These are phyloP conservation scores for Liolophura sinensis DNA, from an alignment of 1,140 invertebrate genomes.

Conservation along the genomic window DNA sequence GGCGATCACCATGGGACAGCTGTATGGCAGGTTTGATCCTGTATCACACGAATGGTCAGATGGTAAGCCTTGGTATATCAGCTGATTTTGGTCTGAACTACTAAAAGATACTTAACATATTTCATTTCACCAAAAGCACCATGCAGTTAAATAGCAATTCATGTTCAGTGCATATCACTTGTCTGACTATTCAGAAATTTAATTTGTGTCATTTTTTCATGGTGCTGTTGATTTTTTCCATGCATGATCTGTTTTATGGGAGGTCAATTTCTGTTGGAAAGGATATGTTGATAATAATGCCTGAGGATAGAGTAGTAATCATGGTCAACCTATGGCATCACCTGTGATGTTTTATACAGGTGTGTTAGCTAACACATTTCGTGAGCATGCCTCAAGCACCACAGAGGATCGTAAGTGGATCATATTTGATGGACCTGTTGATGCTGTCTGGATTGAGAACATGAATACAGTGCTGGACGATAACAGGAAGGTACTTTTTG, in stretches of 20 bases:
- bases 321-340: too few species aligned
- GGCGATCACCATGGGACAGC: slow-evolving; percentile 59
- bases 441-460: slow-evolving; percentile 61
- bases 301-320: too few species aligned
- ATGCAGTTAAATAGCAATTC: too few species aligned
- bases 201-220: too few species aligned
- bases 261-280: too few species aligned
- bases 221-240: too few species aligned
- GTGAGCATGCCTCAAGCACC: slow-evolving; percentile 54
- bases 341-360: slow-evolving; percentile 47
- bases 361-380: slow-evolving; percentile 63
- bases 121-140: too few species aligned
- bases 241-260: too few species aligned
- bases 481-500: slow-evolving; percentile 53
- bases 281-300: too few species aligned
- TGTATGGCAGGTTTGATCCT: slow-evolving; percentile 59
- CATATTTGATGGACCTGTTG: slow-evolving; percentile 59
- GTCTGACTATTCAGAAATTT: too few species aligned
- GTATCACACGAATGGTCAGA: slow-evolving; percentile 60
- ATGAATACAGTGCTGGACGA: slow-evolving; percentile 61
- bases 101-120: too few species aligned
- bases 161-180: too few species aligned
- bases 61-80: slow-evolving; percentile 31
- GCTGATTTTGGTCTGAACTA: neutral
- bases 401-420: slow-evolving; percentile 62